Conservation (phyloP, 1,140 invertebrate species). For the Drosophila arizonae region DNA sequence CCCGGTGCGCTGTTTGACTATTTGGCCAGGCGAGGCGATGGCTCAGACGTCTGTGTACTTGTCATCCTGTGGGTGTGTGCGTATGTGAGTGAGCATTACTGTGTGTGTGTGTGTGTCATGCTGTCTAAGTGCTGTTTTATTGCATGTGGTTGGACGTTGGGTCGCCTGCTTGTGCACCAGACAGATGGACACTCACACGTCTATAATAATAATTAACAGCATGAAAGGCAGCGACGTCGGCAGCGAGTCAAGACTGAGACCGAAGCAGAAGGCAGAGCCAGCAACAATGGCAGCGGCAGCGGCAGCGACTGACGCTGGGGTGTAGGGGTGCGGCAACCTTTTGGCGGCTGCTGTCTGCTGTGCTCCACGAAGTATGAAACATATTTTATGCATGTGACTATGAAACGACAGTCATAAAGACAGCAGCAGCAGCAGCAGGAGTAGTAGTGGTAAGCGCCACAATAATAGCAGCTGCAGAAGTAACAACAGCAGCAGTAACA, state of each 20-base stretch:
- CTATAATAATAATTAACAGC: slow-evolving; percentile 82
- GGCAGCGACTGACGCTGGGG: background rate
- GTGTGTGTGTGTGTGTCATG: slow-evolving; percentile 36
- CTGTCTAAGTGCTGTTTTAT: slow-evolving; percentile 79
- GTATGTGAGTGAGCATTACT: background rate
- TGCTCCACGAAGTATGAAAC: slow-evolving; percentile 58
- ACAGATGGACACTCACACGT: slow-evolving; percentile 71
- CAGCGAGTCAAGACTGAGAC: background rate
- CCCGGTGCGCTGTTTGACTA: slow-evolving; percentile 71
- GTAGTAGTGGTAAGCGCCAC: background rate
- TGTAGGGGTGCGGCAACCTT: background rate
- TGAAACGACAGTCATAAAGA: slow-evolving; percentile 70
- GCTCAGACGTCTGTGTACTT: slow-evolving; percentile 13
- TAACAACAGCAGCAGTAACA: too few species aligned
- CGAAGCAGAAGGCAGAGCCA: slow-evolving; percentile 1
- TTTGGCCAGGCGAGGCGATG: slow-evolving; percentile 32
- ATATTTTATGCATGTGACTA: slow-evolving; percentile 77
- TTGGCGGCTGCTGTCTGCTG: slow-evolving; percentile 26
- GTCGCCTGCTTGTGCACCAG: slow-evolving; percentile 41
- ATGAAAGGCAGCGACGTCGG: slow-evolving; percentile 54
- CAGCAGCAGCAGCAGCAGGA: slow-evolving; percentile 26
- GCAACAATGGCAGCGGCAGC: background rate
- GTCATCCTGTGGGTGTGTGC: slow-evolving; percentile 20
- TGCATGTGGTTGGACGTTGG: slow-evolving; percentile 65
- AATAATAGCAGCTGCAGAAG: too few species aligned